phyloP scores from a whole-genome alignment of 2,113 vertebrate species.

The Ceyx cyanopectus region DNA sequence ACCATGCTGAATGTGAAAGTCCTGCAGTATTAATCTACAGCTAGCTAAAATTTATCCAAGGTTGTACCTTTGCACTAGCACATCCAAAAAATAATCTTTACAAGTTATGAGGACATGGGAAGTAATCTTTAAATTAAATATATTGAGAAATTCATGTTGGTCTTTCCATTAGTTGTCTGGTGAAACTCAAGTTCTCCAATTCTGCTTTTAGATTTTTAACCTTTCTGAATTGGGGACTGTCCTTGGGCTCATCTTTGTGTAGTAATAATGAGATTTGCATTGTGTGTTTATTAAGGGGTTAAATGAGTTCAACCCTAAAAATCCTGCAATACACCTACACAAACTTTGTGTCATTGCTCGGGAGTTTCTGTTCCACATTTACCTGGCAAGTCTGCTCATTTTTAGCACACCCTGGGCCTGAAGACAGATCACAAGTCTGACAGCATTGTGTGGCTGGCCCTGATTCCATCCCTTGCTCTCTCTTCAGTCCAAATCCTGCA shows the following conservation, averaged over 20 bases:
- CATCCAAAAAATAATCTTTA: not conserved
- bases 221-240: not conserved
- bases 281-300: not conserved
- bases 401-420: not conserved
- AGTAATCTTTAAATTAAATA: not conserved
- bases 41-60: not conserved
- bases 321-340: not conserved
- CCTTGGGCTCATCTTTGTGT: not conserved
- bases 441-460: not conserved
- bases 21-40: not conserved
- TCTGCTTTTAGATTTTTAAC: not conserved
- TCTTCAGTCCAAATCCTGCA: not conserved
- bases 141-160: not conserved
- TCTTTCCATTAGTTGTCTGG: not conserved
- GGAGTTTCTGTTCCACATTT: not conserved
- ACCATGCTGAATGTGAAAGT: rapidly evolving
- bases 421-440: not conserved
- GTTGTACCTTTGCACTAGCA: not conserved
- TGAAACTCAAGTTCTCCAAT: not conserved
- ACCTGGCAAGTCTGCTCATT: not conserved
- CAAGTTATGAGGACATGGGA: not conserved
- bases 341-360: not conserved
- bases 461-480: not conserved
- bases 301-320: not conserved
- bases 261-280: not conserved